Evolutionary conservation across 2,797 vertebrate species (phyloP).

Genomic region (Glyptemys insculpta): DNA sequence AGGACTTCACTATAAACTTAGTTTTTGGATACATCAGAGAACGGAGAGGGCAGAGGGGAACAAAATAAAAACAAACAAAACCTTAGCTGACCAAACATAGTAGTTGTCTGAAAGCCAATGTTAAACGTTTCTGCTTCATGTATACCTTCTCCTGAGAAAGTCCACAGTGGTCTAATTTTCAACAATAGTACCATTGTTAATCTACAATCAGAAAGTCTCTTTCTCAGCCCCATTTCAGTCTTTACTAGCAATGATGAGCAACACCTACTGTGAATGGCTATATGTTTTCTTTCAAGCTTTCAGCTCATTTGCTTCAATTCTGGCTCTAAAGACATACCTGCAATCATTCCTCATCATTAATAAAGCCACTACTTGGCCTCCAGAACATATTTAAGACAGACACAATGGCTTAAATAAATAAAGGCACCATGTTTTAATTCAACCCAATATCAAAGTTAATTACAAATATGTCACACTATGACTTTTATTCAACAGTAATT

Average conservation of each 20-base stretch:
- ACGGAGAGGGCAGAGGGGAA: slow-evolving; percentile 1
- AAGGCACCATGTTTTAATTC: neutral
- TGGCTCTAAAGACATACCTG: neutral
- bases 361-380: neutral
- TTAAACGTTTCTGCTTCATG: neutral
- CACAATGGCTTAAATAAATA: neutral
- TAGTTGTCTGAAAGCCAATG: neutral
- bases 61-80: neutral
- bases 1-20: neutral
- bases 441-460: neutral
- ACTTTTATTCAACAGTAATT: neutral
- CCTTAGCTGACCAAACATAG: neutral
- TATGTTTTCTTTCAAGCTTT: neutral
- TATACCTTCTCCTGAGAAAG: neutral
- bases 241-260: neutral
- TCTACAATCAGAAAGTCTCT: neutral
- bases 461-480: neutral
- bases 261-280: neutral
- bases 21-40: neutral
- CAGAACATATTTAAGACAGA: neutral
- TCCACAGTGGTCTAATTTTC: neutral
- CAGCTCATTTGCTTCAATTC: neutral
- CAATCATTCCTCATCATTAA: neutral
- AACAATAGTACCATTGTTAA: slow-evolving; percentile 4
- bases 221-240: neutral